These are phyloP conservation scores for Xenopus petersii DNA, from an alignment of 2,797 vertebrate species.

Conservation along the genomic window DNA sequence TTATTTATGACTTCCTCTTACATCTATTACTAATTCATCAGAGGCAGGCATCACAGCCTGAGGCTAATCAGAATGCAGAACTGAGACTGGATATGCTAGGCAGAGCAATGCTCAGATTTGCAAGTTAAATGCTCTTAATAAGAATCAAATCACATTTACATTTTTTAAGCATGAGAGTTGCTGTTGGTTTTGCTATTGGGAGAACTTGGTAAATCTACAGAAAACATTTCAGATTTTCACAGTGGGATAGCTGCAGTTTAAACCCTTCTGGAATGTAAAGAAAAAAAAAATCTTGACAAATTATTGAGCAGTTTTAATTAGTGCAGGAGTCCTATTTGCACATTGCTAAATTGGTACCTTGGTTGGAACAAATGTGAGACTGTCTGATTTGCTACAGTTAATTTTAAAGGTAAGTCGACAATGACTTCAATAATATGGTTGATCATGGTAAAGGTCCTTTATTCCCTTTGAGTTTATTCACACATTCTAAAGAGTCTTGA, in stretches of 20 bases:
- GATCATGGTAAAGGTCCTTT: neutral
- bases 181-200: slow-evolving; percentile 48
- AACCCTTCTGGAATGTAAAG: slow-evolving; percentile 46
- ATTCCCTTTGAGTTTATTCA: neutral
- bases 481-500: too few relatives aligned
- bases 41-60: slow-evolving; percentile 41
- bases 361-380: slow-evolving; percentile 50
- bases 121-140: slow-evolving; percentile 46
- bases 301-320: slow-evolving; percentile 61
- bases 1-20: slow-evolving; percentile 45
- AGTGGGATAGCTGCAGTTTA: slow-evolving; percentile 47
- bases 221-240: slow-evolving; percentile 47
- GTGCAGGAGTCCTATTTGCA: slow-evolving; percentile 54
- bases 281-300: slow-evolving; percentile 55
- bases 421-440: neutral
- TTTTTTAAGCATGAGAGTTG: slow-evolving; percentile 34
- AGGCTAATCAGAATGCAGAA: slow-evolving; percentile 44
- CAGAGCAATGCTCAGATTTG: slow-evolving; percentile 39
- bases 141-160: slow-evolving; percentile 46
- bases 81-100: slow-evolving; percentile 25
- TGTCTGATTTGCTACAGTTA: slow-evolving; percentile 15
- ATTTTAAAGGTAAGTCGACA: neutral
- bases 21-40: slow-evolving; percentile 46
- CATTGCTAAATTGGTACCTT: slow-evolving; percentile 50
- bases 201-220: slow-evolving; percentile 49